These are phyloP conservation scores for Chelidonichthys spinosus DNA, from an alignment of 2,797 vertebrate genomes.

Conservation along the genomic window DNA sequence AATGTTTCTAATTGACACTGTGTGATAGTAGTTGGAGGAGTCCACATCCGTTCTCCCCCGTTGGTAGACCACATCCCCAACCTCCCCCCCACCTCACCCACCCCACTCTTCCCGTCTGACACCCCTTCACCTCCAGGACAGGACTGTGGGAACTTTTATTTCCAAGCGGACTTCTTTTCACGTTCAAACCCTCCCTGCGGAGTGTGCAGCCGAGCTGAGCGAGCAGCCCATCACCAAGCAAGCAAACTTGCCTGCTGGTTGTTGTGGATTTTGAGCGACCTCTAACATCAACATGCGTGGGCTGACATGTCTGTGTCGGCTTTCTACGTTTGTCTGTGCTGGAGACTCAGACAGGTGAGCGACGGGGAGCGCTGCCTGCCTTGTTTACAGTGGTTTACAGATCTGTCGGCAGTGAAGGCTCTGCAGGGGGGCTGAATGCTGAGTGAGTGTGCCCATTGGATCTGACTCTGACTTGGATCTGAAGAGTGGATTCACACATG, in stretches of 20 bases:
- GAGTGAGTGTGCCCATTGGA: slow-evolving; percentile 27
- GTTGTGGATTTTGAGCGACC: slow-evolving; percentile 46
- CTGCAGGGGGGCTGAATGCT: slow-evolving; percentile 33
- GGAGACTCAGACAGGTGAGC: slow-evolving; percentile 79
- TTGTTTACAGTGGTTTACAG: slow-evolving; percentile 65
- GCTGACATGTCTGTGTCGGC: slow-evolving; percentile 64
- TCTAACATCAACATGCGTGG: slow-evolving; percentile 58
- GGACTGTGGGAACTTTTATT: slow-evolving; percentile 57
- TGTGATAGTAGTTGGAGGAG: slow-evolving; percentile 65
- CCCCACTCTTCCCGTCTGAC: slow-evolving; percentile 1
- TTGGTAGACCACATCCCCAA: slow-evolving; percentile 41
- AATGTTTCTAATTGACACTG: slow-evolving; percentile 60
- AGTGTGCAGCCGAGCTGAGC: slow-evolving; percentile 21
- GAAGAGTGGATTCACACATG: slow-evolving; percentile 11
- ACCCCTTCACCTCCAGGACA: slow-evolving; percentile 28
- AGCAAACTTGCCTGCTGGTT: slow-evolving; percentile 26
- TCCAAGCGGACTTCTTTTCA: slow-evolving; percentile 29
- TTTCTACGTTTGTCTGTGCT: slow-evolving; percentile 57
- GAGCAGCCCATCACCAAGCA: slow-evolving; percentile 16
- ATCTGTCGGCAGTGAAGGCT: slow-evolving; percentile 36
- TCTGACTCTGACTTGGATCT: no score
- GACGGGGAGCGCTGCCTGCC: slow-evolving; percentile 18
- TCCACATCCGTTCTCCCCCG: slow-evolving; percentile 54
- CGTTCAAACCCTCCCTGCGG: slow-evolving; percentile 15
- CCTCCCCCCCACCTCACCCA: slow-evolving; percentile 2